A percentile compares a stretch with the other conserved stretches of the same genome.
phyloP scores from a whole-genome alignment of 1,140 invertebrate genomes.

The Atta colombica region DNA sequence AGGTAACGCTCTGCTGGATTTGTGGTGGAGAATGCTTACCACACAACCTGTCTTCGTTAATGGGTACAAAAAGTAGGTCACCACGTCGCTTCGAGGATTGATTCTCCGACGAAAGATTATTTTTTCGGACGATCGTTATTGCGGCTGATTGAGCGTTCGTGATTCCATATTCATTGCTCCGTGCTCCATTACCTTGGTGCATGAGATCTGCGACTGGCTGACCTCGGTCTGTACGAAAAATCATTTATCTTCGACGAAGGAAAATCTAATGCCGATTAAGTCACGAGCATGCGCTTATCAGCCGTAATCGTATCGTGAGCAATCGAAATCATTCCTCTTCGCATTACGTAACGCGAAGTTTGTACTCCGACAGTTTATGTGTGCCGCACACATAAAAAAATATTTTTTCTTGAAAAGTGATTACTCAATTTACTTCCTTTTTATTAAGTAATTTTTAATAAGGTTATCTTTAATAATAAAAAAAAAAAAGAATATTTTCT shows the following conservation, averaged over 20 bases:
- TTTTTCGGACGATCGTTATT: constrained; percentile 1
- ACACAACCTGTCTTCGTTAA: neutral
- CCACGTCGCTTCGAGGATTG: neutral
- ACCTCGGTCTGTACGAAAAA: constrained; percentile 21
- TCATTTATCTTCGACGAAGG: neutral
- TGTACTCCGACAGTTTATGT: neutral
- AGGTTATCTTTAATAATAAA: too few relatives aligned
- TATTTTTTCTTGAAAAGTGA: too few relatives aligned
- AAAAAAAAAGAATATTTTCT: too few relatives aligned
- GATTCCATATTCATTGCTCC: constrained; percentile 34
- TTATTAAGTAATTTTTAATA: too few relatives aligned
- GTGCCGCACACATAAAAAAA: neutral
- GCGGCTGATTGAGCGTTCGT: constrained; percentile 21
- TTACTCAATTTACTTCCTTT: too few relatives aligned
- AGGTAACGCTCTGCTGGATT: neutral
- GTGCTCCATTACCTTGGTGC: constrained; percentile 20
- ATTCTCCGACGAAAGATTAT: neutral
- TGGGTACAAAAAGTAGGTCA: constrained; percentile 11
- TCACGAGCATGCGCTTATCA: neutral
- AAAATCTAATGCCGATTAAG: neutral
- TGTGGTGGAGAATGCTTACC: neutral
- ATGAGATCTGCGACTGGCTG: neutral
- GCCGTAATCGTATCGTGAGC: neutral
- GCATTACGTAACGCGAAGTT: constrained; percentile 19
- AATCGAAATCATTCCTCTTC: constrained; percentile 12